Conservation (phyloP, 2,888 invertebrate genomes). For the Drosophila borborema region DNA sequence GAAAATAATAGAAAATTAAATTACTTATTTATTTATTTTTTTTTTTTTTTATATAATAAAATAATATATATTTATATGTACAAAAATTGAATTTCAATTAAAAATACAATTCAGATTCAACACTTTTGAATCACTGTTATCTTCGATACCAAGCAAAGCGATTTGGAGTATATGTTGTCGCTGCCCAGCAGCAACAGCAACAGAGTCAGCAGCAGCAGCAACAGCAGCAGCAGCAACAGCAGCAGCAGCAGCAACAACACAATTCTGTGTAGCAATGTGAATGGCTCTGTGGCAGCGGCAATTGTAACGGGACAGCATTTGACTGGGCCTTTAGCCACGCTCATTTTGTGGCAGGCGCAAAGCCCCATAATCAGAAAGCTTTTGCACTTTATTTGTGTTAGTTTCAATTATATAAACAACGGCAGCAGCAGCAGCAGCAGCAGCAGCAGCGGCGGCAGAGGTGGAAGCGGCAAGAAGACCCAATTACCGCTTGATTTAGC, state of each 20-base stretch:
- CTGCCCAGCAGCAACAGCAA: background rate
- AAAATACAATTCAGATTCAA: background rate
- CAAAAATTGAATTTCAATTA: no score
- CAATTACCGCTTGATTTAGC: conserved; percentile 79
- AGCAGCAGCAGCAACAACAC: conserved; percentile 21
- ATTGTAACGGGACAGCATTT: conserved; percentile 28
- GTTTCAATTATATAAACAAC: conserved; percentile 78
- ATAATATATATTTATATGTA: no score
- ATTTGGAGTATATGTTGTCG: conserved; percentile 8
- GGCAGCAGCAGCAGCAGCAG: conserved; percentile 29
- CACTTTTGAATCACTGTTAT: conserved; percentile 26
- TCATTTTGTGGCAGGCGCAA: conserved; percentile 75
- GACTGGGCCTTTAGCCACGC: conserved; percentile 59
- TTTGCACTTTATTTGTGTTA: conserved; percentile 80
- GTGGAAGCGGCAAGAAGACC: conserved; percentile 58
- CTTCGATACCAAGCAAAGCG: background rate
- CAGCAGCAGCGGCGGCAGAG: conserved; percentile 1
- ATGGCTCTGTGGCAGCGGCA: conserved; percentile 22
- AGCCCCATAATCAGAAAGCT: conserved; percentile 80
- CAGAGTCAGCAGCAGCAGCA: background rate
- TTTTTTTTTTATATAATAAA: no score
- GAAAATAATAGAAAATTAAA: no score
- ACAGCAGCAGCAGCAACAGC: conserved; percentile 6
- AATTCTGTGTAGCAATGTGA: background rate
- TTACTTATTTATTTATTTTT: no score